Percentiles rank a stretch among this genome's conserved stretches.
phyloP scores from a whole-genome alignment of 2,888 invertebrate genomes.

The Emmelina monodactyla region DNA sequence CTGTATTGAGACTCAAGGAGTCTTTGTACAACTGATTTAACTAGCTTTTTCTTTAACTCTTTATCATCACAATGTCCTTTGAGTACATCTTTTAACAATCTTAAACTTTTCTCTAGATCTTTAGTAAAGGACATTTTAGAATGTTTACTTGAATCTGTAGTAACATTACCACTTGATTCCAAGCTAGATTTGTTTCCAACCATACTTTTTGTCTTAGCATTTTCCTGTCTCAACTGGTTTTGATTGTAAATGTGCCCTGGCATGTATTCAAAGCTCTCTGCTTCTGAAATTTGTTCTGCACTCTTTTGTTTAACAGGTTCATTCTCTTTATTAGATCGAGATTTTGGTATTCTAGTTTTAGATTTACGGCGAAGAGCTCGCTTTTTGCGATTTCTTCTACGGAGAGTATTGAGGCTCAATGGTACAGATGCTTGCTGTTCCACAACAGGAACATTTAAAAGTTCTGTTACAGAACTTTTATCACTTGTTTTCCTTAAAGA shows the following conservation, averaged over 20 bases:
- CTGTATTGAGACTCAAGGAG: constrained; percentile 67
- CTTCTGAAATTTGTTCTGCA: constrained; percentile 56
- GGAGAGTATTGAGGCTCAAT: constrained; percentile 42
- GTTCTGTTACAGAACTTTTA: neutral
- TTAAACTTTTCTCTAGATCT: constrained; percentile 70
- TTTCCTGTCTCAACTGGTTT: constrained; percentile 33
- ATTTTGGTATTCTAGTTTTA: constrained; percentile 22
- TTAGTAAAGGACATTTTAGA: constrained; percentile 52
- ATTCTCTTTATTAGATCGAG: constrained; percentile 22
- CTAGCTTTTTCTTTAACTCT: constrained; percentile 67
- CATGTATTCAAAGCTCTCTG: constrained; percentile 74
- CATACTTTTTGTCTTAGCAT: constrained; percentile 22
- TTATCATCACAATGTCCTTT: constrained; percentile 67
- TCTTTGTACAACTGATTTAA: constrained; percentile 70
- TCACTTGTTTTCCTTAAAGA: constrained; percentile 26
- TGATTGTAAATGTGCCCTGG: constrained; percentile 67
- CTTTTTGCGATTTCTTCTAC: constrained; percentile 31
- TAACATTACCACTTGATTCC: constrained; percentile 43
- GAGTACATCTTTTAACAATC: constrained; percentile 65
- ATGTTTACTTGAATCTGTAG: constrained; percentile 50
- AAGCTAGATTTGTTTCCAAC: constrained; percentile 50
- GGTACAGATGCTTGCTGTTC: constrained; percentile 12
- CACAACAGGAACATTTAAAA: neutral
- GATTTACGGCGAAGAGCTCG: constrained; percentile 25
- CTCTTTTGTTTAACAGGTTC: constrained; percentile 29